phyloP scores from a whole-genome alignment of 2,888 invertebrate species.

The Drepanosiphum platanoidis region DNA sequence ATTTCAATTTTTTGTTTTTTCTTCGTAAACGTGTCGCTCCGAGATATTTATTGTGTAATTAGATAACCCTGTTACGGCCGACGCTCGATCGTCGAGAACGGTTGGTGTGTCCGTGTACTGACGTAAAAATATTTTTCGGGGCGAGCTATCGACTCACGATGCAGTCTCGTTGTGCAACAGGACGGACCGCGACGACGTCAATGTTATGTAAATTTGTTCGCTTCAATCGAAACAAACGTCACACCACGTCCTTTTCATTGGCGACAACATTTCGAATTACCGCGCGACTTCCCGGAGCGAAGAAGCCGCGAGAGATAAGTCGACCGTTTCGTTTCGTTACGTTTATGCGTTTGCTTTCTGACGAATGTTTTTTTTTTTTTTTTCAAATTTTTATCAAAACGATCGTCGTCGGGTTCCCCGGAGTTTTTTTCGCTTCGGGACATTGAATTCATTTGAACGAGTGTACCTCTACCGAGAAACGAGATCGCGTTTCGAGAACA shows the following conservation, averaged over 20 bases:
- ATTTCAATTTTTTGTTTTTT: too few relatives aligned
- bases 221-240: neutral
- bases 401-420: neutral
- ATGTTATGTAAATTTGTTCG: neutral
- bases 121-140: too few relatives aligned
- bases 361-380: neutral
- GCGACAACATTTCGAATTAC: neutral
- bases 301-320: too few relatives aligned
- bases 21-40: too few relatives aligned
- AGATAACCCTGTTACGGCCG: too few relatives aligned
- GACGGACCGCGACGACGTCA: neutral
- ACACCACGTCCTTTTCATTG: neutral
- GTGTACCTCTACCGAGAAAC: neutral
- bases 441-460: neutral
- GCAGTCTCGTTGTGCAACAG: too few relatives aligned
- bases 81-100: too few relatives aligned
- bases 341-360: neutral
- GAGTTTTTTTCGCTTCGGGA: neutral
- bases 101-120: too few relatives aligned
- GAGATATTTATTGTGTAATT: too few relatives aligned
- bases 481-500: neutral
- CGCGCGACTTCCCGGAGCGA: neutral
- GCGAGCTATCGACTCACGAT: too few relatives aligned
- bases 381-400: neutral
- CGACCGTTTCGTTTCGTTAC: neutral